Evolutionary conservation across 1,140 invertebrate genomes (phyloP), one percentile per base, ranked within the genome.

Genomic region (Elymnias hypermnestra): DNA sequence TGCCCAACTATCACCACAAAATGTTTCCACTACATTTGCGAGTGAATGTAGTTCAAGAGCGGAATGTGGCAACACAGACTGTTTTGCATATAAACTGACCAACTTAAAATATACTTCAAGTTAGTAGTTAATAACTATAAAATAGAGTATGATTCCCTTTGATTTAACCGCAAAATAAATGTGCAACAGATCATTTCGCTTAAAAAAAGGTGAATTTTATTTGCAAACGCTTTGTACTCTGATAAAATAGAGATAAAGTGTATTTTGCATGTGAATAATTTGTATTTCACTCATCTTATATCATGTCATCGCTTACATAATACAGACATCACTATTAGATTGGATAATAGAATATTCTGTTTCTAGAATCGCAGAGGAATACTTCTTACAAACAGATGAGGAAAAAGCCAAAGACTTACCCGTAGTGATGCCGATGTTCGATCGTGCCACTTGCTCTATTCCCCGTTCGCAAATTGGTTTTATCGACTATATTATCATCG

Each of bases 371-470:
- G 92, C 92, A 0, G 95, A 98, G 74, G 97, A 99, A 79, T 99
- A 98, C 83, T 98, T 97, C 84, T 89, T 90, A 59, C 89, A 98
- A 90, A 98, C 96, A 19, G 96, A 98, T 65, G 95, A 98, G 73
- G 97, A 98, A 79, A 97, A 97, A 70, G 87, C 87, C 1, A 88
- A 90, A 41, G 91, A 92, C 41, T 79, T 98, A 55, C 96, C 96
- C 1, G 94, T 98, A 1, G 95, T 98, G 33, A 98, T 98, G 97
- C 96, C 97, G 1, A 94, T 97, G 90, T 99, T 98, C 81, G 97
- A 98, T 64, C 90, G 96, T 66, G 88, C 90, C 31, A 93, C 94
- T 5, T 98, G 96, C 83, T 98, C 95, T 52, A 96, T 99, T 77
- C 95, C 97, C 39, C 96, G 97, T 87, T 96, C 95, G 31, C 97